phyloP scores from a whole-genome alignment of 2,797 vertebrate species.

The Sebastiscus albofasciatus region DNA sequence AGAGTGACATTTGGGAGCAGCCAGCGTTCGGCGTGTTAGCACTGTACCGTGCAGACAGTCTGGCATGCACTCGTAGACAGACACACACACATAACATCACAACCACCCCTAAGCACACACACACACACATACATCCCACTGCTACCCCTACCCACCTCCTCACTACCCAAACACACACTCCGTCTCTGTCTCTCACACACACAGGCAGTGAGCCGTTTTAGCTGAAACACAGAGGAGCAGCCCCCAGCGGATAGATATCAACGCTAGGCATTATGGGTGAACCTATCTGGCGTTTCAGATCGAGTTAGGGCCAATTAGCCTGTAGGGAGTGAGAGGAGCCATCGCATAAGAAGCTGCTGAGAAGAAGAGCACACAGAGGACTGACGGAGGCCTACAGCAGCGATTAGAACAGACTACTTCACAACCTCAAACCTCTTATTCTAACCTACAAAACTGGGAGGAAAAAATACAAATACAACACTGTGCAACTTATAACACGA shows the following conservation, averaged over 20 bases:
- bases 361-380: conserved; percentile 13
- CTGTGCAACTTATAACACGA: background rate
- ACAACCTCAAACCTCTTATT: background rate
- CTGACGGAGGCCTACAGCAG: conserved; percentile 9
- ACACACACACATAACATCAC: conserved; percentile 25
- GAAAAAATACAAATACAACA: background rate
- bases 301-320: conserved; percentile 58
- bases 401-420: conserved; percentile 14
- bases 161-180: conserved; percentile 2
- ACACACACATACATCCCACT: conserved; percentile 6
- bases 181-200: background rate
- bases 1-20: conserved; percentile 62
- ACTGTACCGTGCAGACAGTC: conserved; percentile 50
- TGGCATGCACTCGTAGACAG: conserved; percentile 37
- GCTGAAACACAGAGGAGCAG: conserved; percentile 42
- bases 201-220: conserved; percentile 7
- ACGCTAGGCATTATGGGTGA: conserved; percentile 58
- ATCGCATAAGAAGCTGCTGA: conserved; percentile 14
- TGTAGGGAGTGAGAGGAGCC: conserved; percentile 44
- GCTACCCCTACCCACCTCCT: background rate
- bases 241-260: conserved; percentile 50
- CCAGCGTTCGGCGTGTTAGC: conserved; percentile 24
- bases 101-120: background rate
- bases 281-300: conserved; percentile 54
- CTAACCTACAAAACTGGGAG: background rate